A percentile compares a stretch with the other conserved stretches of the same genome.
Evolutionary conservation across 1,140 invertebrate species (phyloP).

Genomic region (Drosophila repleta): DNA sequence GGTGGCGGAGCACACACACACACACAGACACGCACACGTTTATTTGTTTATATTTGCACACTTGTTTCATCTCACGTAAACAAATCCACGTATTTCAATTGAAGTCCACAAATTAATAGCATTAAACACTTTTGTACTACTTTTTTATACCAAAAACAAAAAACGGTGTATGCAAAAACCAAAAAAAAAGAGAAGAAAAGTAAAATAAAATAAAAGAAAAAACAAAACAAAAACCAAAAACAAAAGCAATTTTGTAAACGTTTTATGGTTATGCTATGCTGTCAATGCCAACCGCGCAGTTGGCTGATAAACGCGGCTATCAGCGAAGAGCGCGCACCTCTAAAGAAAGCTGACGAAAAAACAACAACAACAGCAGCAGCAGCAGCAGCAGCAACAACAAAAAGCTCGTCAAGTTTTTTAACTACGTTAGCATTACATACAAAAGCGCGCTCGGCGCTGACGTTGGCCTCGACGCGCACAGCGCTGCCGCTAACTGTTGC

Average conservation of each 20-base stretch:
- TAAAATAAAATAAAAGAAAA: conserved; percentile 21
- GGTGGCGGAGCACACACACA: conserved; percentile 32
- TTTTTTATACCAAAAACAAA: conserved; percentile 63
- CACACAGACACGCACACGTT: conserved; percentile 41
- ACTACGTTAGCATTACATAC: conserved; percentile 62
- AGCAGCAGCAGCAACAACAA: too few relatives aligned
- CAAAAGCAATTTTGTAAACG: conserved; percentile 38
- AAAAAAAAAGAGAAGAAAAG: conserved; percentile 37
- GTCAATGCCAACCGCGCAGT: conserved; percentile 47
- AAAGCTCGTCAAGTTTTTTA: conserved; percentile 60
- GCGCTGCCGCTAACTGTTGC: conserved; percentile 1
- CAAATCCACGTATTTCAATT: conserved; percentile 74
- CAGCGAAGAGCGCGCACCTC: conserved; percentile 42
- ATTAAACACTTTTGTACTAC: conserved; percentile 72
- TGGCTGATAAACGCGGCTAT: conserved; percentile 47
- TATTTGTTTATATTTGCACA: conserved; percentile 73
- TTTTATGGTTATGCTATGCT: conserved; percentile 44
- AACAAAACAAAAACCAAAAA: conserved; percentile 33
- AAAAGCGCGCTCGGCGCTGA: conserved; percentile 32
- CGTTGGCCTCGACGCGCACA: conserved; percentile 25
- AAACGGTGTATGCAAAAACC: conserved; percentile 24
- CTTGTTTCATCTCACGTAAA: conserved; percentile 74
- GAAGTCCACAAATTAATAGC: conserved; percentile 55
- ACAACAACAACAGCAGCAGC: conserved; percentile 32
- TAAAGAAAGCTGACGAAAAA: conserved; percentile 61